Evolutionary conservation across 1,140 invertebrate genomes (phyloP).

Genomic region (Daktulosphaira vitifoliae): DNA sequence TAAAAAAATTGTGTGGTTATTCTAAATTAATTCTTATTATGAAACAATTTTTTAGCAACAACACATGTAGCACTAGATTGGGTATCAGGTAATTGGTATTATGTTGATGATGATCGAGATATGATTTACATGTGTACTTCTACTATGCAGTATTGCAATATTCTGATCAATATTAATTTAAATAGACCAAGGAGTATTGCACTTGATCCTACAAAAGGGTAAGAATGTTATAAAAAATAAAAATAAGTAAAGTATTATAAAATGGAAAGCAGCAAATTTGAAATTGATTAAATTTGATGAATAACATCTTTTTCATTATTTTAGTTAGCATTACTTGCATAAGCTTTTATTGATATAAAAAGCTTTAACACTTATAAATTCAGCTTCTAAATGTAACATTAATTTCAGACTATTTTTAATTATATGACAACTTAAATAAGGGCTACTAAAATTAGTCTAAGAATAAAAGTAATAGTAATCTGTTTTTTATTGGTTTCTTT

Average conservation of each 20-base stretch:
- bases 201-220: constrained; percentile 69
- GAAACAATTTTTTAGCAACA: constrained; percentile 48
- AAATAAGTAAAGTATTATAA: not conserved
- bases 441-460: too few species aligned
- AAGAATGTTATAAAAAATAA: constrained; percentile 33
- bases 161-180: constrained; percentile 58
- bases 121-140: constrained; percentile 61
- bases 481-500: too few species aligned
- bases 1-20: constrained; percentile 15
- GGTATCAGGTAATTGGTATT: constrained; percentile 77
- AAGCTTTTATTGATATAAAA: too few species aligned
- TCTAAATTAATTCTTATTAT: not conserved
- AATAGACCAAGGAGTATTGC: constrained; percentile 68
- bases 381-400: too few species aligned
- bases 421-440: too few species aligned
- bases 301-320: too few species aligned
- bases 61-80: constrained; percentile 72
- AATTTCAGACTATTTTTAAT: too few species aligned
- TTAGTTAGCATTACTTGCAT: too few species aligned
- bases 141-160: constrained; percentile 54
- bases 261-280: too few species aligned
- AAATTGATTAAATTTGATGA: too few species aligned
- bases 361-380: too few species aligned
- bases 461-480: too few species aligned
- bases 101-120: constrained; percentile 64